A percentile compares a stretch with the other conserved stretches of the same genome.
These are phyloP conservation scores for Pelecanus crispus DNA, from an alignment of 2,113 vertebrate species.

Conservation along the genomic window DNA sequence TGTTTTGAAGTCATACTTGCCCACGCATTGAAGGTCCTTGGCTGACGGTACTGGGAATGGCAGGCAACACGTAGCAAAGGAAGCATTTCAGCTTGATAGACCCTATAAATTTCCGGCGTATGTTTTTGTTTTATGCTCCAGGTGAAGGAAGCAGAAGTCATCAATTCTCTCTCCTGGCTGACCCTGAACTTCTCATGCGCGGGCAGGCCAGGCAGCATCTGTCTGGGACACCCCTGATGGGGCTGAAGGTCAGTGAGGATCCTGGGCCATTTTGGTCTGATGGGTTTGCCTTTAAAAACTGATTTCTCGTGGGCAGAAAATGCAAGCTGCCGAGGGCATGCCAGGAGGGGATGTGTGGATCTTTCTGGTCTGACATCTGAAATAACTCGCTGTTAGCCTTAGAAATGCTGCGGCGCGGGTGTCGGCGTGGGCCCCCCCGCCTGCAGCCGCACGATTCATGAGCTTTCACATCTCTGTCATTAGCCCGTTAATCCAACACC, in stretches of 20 bases:
- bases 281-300: not conserved
- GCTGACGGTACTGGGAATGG: not conserved
- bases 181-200: not conserved
- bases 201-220: not conserved
- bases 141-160: not conserved
- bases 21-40: not conserved
- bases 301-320: not conserved
- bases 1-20: not conserved
- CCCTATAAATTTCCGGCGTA: not conserved
- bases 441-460: not conserved
- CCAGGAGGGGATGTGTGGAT: not conserved
- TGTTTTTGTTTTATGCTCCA: not conserved
- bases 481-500: conserved; percentile 10
- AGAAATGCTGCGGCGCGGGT: accelerated
- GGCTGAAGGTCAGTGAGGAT: not conserved
- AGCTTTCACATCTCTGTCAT: conserved; percentile 6
- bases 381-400: accelerated
- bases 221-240: not conserved
- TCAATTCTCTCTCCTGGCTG: not conserved
- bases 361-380: not conserved
- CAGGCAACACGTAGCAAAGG: not conserved
- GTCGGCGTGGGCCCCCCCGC: accelerated
- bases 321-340: accelerated
- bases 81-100: not conserved
- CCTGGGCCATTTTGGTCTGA: not conserved